These are phyloP conservation scores for Daphoenositta chrysoptera DNA, from an alignment of 2,113 vertebrate species.

Conservation along the genomic window DNA sequence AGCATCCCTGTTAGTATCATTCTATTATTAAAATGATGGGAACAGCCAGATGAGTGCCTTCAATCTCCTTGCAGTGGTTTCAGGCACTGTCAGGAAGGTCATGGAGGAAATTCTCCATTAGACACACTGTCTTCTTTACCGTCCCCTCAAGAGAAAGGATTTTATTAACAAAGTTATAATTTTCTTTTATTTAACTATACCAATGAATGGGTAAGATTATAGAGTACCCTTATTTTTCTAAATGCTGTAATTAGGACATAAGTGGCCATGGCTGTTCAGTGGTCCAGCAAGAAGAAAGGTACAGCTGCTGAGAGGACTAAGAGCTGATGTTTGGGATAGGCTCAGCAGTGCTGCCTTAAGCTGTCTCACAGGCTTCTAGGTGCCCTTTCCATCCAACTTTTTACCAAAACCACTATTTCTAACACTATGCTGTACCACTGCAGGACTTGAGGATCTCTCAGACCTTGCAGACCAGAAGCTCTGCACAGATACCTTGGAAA, in stretches of 20 bases:
- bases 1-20: not conserved
- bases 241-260: not conserved
- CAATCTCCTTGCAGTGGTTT: not conserved
- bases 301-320: not conserved
- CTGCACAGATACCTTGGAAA: not conserved
- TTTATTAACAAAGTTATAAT: not conserved
- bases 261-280: not conserved
- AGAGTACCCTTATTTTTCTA: conserved; percentile 17
- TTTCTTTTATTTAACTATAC: not conserved
- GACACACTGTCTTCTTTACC: not conserved
- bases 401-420: not conserved
- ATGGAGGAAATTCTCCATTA: not conserved
- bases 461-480: not conserved
- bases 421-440: not conserved
- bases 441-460: not conserved
- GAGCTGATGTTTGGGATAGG: not conserved
- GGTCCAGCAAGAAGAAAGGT: not conserved
- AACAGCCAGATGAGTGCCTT: not conserved
- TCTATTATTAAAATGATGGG: not conserved
- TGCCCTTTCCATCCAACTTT: not conserved
- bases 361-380: not conserved
- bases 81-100: not conserved
- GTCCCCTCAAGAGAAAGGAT: not conserved
- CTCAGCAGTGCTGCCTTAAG: not conserved
- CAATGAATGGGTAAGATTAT: not conserved